phyloP scores from a whole-genome alignment of 2,113 vertebrate genomes.

The Nibea albiflora region DNA sequence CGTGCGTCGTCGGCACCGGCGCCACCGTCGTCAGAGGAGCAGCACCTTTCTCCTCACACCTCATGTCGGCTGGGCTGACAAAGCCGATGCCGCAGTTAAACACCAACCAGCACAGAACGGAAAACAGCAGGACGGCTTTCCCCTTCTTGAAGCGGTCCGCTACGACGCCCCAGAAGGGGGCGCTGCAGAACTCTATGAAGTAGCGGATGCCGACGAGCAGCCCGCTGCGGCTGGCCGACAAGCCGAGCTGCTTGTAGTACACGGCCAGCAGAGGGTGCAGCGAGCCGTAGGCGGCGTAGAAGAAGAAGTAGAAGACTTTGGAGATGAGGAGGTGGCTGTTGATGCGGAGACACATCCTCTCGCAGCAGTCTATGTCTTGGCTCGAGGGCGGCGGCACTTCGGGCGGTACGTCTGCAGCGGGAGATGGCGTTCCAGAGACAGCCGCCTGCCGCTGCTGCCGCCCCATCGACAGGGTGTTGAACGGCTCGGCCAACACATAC shows the following conservation, averaged over 20 bases:
- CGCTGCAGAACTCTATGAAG: constrained; percentile 99
- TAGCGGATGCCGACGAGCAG: constrained; percentile 96
- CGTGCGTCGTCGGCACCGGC: fast-evolving
- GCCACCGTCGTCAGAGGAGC: neutral
- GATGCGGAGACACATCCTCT: constrained; percentile 90
- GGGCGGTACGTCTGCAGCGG: neutral
- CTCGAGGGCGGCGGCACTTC: constrained; percentile 54
- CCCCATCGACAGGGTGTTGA: constrained; percentile 85
- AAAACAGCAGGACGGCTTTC: constrained; percentile 94
- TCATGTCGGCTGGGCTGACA: constrained; percentile 91
- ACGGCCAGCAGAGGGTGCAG: constrained; percentile 94
- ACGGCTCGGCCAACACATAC: constrained; percentile 91
- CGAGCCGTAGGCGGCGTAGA: constrained; percentile 96
- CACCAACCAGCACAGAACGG: constrained; percentile 94
- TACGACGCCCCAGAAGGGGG: constrained; percentile 97
- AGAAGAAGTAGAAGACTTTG: constrained; percentile 99
- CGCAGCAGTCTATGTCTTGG: constrained; percentile 88
- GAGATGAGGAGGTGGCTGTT: constrained; percentile 94
- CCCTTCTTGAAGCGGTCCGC: constrained; percentile 96
- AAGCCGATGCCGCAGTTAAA: constrained; percentile 97
- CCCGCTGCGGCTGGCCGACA: constrained; percentile 93
- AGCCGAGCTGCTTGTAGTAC: constrained; percentile 97
- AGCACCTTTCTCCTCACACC: constrained; percentile 82
- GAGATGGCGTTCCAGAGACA: constrained; percentile 48
- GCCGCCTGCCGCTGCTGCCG: constrained; percentile 59